Evolutionary conservation across 2,113 vertebrate species (phyloP).

Genomic region (Neotoma lepida): DNA sequence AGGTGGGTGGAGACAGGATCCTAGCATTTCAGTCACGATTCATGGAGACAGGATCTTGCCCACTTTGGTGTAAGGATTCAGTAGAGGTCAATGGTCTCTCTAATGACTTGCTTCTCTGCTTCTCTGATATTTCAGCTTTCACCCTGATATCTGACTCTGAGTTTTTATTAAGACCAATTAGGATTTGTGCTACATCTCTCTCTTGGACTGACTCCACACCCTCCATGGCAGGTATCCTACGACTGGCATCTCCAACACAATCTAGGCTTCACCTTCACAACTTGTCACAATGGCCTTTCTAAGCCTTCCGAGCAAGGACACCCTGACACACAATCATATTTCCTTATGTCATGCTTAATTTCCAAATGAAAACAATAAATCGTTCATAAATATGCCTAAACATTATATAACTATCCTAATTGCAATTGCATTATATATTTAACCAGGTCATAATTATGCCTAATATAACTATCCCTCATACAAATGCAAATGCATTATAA

Average conservation of each 20-base stretch:
- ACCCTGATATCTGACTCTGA: too few relatives aligned
- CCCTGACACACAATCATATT: neutral
- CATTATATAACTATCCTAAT: neutral
- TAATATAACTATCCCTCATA: neutral
- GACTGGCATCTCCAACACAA: neutral
- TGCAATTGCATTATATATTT: neutral
- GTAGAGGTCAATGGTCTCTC: too few relatives aligned
- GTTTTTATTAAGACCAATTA: too few relatives aligned
- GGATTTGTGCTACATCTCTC: too few relatives aligned
- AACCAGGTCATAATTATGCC: neutral
- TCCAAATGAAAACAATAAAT: neutral
- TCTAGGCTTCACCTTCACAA: neutral
- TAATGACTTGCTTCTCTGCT: too few relatives aligned
- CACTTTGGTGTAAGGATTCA: too few relatives aligned
- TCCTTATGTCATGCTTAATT: neutral
- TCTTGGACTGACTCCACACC: neutral
- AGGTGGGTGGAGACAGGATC: too few relatives aligned
- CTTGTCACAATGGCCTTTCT: neutral
- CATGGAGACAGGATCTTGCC: too few relatives aligned
- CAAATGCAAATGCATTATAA: neutral
- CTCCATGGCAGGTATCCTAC: neutral
- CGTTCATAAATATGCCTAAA: neutral
- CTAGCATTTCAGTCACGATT: too few relatives aligned
- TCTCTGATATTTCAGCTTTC: too few relatives aligned
- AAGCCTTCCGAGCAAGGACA: neutral